Evolutionary conservation across 2,888 invertebrate species (phyloP).

Genomic region (Limnephilus lunatus): DNA sequence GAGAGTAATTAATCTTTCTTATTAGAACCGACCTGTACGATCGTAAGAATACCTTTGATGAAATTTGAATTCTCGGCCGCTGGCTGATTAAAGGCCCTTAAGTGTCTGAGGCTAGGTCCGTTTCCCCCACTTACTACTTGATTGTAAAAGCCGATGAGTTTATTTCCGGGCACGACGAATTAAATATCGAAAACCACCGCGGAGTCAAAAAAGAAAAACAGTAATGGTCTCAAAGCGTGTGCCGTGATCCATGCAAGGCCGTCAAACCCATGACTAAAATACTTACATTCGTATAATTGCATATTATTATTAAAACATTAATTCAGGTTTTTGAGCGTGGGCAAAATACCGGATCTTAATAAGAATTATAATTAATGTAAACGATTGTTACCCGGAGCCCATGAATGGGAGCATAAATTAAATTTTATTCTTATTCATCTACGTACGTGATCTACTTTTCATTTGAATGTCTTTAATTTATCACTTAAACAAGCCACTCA

Average conservation of each 20-base stretch:
- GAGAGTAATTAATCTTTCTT: no score
- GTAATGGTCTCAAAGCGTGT: constrained; percentile 21
- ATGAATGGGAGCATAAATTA: constrained; percentile 8
- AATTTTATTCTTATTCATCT: neutral
- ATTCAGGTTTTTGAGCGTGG: constrained; percentile 37
- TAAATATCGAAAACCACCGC: neutral
- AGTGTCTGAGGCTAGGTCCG: neutral
- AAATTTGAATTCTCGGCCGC: no score
- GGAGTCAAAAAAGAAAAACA: neutral
- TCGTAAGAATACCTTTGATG: no score
- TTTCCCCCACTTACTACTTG: neutral
- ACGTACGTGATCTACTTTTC: constrained; percentile 21
- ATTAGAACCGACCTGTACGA: no score
- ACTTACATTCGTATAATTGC: constrained; percentile 37
- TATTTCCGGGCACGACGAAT: neutral
- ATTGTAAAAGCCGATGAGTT: neutral
- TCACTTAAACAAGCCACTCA: neutral
- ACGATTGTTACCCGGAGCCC: constrained; percentile 22
- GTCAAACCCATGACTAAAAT: constrained; percentile 6
- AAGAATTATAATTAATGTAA: constrained; percentile 54
- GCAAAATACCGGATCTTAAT: constrained; percentile 49
- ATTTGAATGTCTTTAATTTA: constrained; percentile 8
- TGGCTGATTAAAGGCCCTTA: no score
- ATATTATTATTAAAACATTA: constrained; percentile 20
- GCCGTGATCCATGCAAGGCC: constrained; percentile 17